These are phyloP conservation scores for Tachina grossa DNA, from an alignment of 2,888 invertebrate species.

Conservation along the genomic window DNA sequence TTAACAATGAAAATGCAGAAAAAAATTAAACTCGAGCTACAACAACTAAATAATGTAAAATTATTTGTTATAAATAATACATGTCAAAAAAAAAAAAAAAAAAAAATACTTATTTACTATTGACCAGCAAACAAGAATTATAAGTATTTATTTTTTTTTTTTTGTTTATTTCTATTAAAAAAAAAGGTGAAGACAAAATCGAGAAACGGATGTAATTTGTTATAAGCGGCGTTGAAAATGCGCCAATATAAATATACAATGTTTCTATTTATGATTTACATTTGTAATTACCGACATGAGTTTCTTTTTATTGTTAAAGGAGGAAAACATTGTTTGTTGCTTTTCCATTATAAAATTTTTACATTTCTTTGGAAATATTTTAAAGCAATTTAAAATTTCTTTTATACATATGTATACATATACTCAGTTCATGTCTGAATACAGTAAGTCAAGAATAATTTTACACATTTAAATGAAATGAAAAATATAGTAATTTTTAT, in stretches of 20 bases:
- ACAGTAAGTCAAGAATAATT: too few species aligned
- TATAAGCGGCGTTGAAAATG: conserved; percentile 51
- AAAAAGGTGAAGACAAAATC: conserved; percentile 52
- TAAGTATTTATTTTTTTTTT: conserved; percentile 39
- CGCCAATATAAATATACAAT: neutral
- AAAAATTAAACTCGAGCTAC: neutral
- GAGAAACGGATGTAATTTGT: conserved; percentile 69
- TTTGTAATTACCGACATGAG: neutral
- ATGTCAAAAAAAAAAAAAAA: too few species aligned
- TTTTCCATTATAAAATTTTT: neutral
- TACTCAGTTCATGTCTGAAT: too few species aligned
- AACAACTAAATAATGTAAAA: conserved; percentile 18
- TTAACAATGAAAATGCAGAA: conserved; percentile 44
- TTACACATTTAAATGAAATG: too few species aligned
- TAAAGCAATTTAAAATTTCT: too few species aligned
- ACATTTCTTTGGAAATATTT: too few species aligned
- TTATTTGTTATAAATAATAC: conserved; percentile 31
- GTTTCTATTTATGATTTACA: conserved; percentile 14
- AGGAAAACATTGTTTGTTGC: neutral
- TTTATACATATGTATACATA: too few species aligned
- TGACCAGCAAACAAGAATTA: conserved; percentile 54
- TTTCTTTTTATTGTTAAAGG: neutral
- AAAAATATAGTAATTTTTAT: neutral
- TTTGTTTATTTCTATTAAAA: conserved; percentile 16
- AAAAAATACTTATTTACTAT: conserved; percentile 40